These are phyloP conservation scores for Leptocoma aspasia DNA, from an alignment of 2,113 vertebrate species.

Conservation along the genomic window DNA sequence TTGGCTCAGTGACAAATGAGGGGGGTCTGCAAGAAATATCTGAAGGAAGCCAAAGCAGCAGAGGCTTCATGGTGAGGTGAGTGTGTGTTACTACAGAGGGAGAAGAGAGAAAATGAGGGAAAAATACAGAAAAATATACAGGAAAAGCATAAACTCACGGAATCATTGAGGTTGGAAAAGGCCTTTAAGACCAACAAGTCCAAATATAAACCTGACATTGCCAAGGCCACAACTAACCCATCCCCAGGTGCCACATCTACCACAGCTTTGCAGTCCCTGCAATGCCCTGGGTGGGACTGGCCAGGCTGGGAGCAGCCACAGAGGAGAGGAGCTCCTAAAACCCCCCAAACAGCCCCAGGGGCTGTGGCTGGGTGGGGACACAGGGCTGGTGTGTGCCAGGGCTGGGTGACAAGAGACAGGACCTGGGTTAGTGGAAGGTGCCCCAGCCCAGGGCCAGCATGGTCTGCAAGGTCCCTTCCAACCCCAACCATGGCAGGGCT, in stretches of 20 bases:
- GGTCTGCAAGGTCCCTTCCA: background rate
- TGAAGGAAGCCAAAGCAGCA: background rate
- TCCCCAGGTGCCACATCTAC: background rate
- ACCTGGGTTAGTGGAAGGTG: background rate
- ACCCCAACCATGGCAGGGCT: background rate
- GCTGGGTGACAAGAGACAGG: background rate
- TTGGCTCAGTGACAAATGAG: background rate
- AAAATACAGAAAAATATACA: background rate
- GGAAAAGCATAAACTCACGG: fast-evolving
- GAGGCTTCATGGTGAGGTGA: background rate
- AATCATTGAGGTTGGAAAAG: background rate
- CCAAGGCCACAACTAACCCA: background rate
- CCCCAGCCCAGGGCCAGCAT: fast-evolving
- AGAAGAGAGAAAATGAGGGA: background rate
- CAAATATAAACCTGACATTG: background rate
- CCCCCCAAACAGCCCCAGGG: background rate
- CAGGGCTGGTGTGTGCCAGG: background rate
- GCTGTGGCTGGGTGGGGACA: background rate
- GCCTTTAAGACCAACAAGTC: background rate
- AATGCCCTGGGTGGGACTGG: background rate
- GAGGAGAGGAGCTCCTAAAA: background rate
- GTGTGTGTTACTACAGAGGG: background rate
- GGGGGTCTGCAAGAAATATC: background rate
- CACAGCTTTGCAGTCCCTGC: fast-evolving
- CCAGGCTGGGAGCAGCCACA: background rate